phyloP scores from a whole-genome alignment of 2,888 invertebrate species.

The Sussaba pulchella region DNA sequence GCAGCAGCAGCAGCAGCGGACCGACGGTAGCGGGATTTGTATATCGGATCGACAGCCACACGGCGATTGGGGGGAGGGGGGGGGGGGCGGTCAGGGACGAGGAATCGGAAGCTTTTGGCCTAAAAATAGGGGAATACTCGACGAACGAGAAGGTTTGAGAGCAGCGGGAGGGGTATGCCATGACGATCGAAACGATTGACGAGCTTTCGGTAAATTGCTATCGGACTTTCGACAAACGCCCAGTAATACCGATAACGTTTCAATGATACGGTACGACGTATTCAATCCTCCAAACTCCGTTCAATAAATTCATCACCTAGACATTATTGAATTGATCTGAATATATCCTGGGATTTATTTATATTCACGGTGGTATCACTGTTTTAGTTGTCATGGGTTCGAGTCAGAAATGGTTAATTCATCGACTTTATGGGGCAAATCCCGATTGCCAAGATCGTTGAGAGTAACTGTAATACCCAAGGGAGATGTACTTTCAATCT shows the following conservation, averaged over 20 bases:
- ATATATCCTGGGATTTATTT: too few species aligned
- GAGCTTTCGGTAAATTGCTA: constrained; percentile 49
- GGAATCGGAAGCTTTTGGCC: constrained; percentile 26
- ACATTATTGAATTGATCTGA: too few species aligned
- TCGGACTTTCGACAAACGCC: constrained; percentile 14
- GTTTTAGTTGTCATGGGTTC: too few species aligned
- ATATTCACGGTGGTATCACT: too few species aligned
- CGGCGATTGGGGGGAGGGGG: too few species aligned
- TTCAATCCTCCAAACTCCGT: too few species aligned
- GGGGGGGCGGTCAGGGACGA: constrained; percentile 14
- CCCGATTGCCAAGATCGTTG: not conserved
- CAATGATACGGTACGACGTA: too few species aligned
- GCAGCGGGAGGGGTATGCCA: not conserved
- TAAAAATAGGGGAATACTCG: constrained; percentile 48
- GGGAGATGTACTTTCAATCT: not conserved
- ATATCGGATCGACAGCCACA: constrained; percentile 2
- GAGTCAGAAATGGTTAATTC: not conserved
- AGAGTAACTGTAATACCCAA: not conserved
- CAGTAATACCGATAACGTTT: too few species aligned
- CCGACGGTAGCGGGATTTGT: not conserved
- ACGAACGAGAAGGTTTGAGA: constrained; percentile 10
- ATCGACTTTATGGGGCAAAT: not conserved
- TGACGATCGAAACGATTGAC: constrained; percentile 24
- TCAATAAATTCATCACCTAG: not conserved
- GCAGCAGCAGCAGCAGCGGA: not conserved